A percentile compares a stretch with the other conserved stretches of the same genome.
Evolutionary conservation across 2,797 vertebrate species (phyloP).

Genomic region (Melanotaenia parkinsoni): DNA sequence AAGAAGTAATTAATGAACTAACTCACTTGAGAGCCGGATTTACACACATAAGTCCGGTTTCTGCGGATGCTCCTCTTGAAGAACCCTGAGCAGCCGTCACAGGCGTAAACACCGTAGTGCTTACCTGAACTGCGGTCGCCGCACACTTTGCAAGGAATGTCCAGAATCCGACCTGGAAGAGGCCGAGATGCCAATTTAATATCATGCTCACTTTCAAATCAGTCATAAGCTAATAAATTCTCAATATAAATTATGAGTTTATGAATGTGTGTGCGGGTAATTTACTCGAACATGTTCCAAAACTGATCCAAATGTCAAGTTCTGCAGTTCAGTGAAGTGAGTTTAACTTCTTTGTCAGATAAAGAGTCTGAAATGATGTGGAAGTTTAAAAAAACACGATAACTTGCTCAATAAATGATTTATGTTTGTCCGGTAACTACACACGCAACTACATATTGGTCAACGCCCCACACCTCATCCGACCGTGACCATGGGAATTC

Average conservation of each 20-base stretch:
- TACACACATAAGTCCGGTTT: constrained; percentile 97
- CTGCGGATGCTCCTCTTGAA: constrained; percentile 98
- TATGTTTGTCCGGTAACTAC: constrained; percentile 29
- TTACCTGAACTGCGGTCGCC: constrained; percentile 98
- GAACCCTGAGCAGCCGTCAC: constrained; percentile 98
- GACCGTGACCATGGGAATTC: constrained; percentile 82
- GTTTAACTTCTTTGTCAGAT: neutral
- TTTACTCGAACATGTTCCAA: neutral
- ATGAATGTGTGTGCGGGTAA: neutral
- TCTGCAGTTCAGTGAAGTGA: neutral
- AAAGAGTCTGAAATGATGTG: neutral
- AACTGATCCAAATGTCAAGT: constrained; percentile 8
- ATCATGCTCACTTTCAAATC: neutral
- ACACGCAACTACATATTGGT: constrained; percentile 41
- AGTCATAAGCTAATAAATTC: neutral
- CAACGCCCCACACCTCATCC: constrained; percentile 48
- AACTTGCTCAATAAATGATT: constrained; percentile 22
- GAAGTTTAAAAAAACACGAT: neutral
- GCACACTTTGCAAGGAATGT: constrained; percentile 99
- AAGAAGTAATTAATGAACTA: neutral
- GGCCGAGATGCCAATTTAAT: constrained; percentile 15
- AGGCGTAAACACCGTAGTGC: constrained; percentile 98
- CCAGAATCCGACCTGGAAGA: constrained; percentile 93
- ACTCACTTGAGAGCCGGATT: constrained; percentile 97
- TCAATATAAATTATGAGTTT: neutral